Base-by-base conservation (phyloP, 1,140 invertebrate species). In the Drosophila trapezifrons region DNA sequence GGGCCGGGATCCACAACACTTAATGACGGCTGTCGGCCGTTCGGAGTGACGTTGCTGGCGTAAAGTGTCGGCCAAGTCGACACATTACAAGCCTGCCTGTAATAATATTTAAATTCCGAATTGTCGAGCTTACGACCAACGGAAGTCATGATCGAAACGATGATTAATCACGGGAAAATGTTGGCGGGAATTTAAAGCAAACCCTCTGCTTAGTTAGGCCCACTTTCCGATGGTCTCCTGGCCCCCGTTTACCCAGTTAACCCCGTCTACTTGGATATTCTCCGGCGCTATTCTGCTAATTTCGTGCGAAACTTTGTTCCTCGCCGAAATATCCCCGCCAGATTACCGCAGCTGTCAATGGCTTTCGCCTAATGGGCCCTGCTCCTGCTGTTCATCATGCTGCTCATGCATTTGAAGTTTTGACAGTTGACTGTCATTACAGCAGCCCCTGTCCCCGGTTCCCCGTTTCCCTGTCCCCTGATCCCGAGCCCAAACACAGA, bases 401-500 rank as follows among this genome's bases (percentile, higher is more conserved):
- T 51, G 83, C 84, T 73, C 83, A 85, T 85, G 83, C 82, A 86
- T 71, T 80, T 72, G 67, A 83, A 86, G 83, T 86, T 86, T 86
- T 83, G 83, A 86, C 83, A 86, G 83, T 87, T 87, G 78, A 83
- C 83, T 86, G 83, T 86, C 84, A 86, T 86, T 86, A 86, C 65
- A 62, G 43, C 35, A 54, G 32, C 40, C 25, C 52, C 20, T 5
- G 15, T 32, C n/a, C 43, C 17, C 32, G 1, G 32, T 13, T 13
- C 27, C 27, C 47, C 17, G n/a, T 22, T 10, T 15, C 47, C 15
- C 9, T 18, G 47, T 32, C 3, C 51, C 13, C 51, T 20, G 29
- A 9, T 52, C 51, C 49, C 13, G 20, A 27, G 49, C 49, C 22
- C 56, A 35, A 18, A 40, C n/a, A 18, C 27, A 63, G 55, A 22